Evolutionary conservation across 37 sponge, comb jelly and placozoan genomes (phyloP).

Genomic region (Oopsacas minuta): DNA sequence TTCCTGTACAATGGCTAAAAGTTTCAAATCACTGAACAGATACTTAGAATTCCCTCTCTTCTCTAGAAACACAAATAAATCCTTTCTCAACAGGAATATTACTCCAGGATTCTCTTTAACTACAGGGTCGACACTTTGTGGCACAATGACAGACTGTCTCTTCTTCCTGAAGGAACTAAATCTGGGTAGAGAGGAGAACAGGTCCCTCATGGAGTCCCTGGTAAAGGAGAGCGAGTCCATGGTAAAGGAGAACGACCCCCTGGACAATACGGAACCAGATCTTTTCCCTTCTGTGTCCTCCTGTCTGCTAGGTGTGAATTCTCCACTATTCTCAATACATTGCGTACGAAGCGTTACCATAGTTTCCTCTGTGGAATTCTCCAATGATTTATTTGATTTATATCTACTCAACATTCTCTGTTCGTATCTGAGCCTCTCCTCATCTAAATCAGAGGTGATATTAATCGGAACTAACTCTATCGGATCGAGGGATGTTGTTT

Average conservation of each 20-base stretch:
- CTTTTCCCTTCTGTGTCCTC: not conserved
- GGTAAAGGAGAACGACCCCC: not conserved
- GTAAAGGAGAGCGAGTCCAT: not conserved
- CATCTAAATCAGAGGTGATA: no score
- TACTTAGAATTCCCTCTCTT: not conserved
- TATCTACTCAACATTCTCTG: not conserved
- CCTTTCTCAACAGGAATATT: slow-evolving; percentile 50
- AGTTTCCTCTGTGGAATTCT: not conserved
- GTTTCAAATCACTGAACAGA: not conserved
- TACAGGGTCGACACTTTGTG: not conserved
- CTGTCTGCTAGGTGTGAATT: not conserved
- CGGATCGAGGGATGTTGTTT: not conserved
- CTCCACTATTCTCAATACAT: not conserved
- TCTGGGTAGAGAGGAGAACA: not conserved
- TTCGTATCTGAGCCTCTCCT: slow-evolving; percentile 1
- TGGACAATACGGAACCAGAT: not conserved
- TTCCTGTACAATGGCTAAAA: not conserved
- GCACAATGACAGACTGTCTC: not conserved
- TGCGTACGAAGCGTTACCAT: no score
- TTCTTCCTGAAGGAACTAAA: not conserved
- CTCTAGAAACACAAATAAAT: slow-evolving; percentile 48
- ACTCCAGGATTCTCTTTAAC: slow-evolving; percentile 40
- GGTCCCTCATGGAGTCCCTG: not conserved
- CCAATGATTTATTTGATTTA: not conserved
- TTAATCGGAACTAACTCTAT: no score